A percentile compares a stretch with the other conserved stretches of the same genome.
Conservation (phyloP, 2,797 vertebrate species). For the Lacerta viridis region DNA sequence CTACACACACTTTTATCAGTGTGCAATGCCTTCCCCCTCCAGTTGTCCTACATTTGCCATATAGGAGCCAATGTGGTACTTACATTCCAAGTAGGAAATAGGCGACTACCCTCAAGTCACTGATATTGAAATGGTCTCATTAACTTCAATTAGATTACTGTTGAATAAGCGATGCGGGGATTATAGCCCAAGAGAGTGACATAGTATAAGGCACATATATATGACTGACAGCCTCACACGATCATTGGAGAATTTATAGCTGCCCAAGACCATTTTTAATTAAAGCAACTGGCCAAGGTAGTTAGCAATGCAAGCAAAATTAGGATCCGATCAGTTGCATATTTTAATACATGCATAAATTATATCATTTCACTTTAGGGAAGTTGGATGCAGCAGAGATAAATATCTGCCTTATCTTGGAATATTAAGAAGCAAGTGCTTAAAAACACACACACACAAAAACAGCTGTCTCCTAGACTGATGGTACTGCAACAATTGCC, state of each 20-base stretch:
- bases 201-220: conserved; percentile 42
- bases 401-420: background rate
- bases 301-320: conserved; percentile 33
- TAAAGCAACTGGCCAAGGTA: conserved; percentile 42
- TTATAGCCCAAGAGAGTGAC: conserved; percentile 42
- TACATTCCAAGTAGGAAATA: background rate
- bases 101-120: background rate
- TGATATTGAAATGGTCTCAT: conserved; percentile 21
- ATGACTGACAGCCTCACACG: conserved; percentile 40
- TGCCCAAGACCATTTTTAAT: conserved; percentile 31
- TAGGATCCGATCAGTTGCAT: conserved; percentile 26
- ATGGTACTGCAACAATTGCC: background rate
- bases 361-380: background rate
- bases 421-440: background rate
- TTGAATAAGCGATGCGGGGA: conserved; percentile 29
- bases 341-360: conserved; percentile 22
- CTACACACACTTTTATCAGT: conserved; percentile 34
- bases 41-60: conserved; percentile 33
- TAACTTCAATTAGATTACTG: conserved; percentile 35
- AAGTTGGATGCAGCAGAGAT: conserved; percentile 1
- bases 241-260: background rate
- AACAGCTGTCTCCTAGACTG: background rate
- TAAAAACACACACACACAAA: background rate
- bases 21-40: background rate
- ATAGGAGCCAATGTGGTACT: background rate